These are phyloP conservation scores for Gallinago stenura DNA, from an alignment of 2,797 vertebrate genomes.

Conservation along the genomic window DNA sequence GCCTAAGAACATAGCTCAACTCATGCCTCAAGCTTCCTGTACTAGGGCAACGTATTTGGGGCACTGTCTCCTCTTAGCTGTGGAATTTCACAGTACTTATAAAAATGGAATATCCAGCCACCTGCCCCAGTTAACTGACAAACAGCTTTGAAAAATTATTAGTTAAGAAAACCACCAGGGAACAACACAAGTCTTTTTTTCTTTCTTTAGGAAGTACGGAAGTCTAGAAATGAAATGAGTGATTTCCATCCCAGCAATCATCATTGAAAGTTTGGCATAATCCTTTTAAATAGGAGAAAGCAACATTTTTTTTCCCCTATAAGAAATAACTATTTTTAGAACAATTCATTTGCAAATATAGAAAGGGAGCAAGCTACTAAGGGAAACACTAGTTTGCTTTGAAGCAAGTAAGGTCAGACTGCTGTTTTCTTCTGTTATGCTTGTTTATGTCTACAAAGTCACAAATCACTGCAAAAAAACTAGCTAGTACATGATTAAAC, in stretches of 20 bases:
- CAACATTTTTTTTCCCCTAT: background rate
- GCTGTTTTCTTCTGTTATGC: background rate
- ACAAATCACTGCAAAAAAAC: background rate
- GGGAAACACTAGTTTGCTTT: background rate
- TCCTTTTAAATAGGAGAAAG: slow-evolving; percentile 47
- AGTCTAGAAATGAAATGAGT: slow-evolving; percentile 43
- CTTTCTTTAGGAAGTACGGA: background rate
- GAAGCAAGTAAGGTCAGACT: background rate
- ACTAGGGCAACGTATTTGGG: background rate
- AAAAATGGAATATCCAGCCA: background rate
- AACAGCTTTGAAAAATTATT: background rate
- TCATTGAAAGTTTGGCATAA: slow-evolving; percentile 44
- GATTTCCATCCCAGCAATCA: slow-evolving; percentile 63
- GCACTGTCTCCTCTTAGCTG: background rate
- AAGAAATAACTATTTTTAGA: background rate
- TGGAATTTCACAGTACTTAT: background rate
- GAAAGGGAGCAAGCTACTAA: background rate
- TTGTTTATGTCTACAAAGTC: background rate
- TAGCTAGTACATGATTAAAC: background rate
- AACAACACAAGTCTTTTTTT: background rate
- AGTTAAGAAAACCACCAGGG: background rate
- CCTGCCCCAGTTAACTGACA: background rate
- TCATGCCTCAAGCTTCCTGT: background rate
- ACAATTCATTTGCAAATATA: background rate
- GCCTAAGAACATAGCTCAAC: background rate